Evolutionary conservation across 2,113 vertebrate species (phyloP).

Genomic region (Sula dactylatra): DNA sequence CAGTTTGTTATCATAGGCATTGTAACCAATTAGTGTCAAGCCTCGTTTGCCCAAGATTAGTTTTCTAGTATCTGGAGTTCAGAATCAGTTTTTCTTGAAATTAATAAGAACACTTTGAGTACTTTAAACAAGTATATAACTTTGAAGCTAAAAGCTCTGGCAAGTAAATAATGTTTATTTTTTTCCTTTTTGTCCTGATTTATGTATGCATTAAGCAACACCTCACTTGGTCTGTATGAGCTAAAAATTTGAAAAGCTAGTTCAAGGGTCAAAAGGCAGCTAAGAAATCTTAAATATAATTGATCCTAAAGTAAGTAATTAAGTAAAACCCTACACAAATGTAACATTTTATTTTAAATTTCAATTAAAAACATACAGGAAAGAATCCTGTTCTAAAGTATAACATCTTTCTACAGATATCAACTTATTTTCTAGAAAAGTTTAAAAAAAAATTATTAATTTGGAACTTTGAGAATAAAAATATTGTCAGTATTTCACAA

Average conservation of each 20-base stretch:
- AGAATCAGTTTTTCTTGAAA: neutral
- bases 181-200: neutral
- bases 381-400: neutral
- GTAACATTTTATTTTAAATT: neutral
- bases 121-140: neutral
- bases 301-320: neutral
- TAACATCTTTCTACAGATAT: neutral
- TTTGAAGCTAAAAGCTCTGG: neutral
- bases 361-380: neutral
- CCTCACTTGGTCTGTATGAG: neutral
- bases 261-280: neutral
- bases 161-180: neutral
- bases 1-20: conserved; percentile 22
- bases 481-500: neutral
- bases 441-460: neutral
- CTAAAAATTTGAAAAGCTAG: neutral
- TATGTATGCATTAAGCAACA: neutral
- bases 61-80: neutral
- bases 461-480: neutral
- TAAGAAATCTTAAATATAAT: neutral
- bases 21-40: conserved; percentile 39
- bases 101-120: neutral
- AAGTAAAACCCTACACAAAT: neutral
- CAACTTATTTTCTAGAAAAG: neutral
- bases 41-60: neutral